Percentiles rank a stretch among this genome's conserved stretches.
Evolutionary conservation across 2,113 vertebrate genomes (phyloP).

Genomic region (Haemorhous mexicanus): DNA sequence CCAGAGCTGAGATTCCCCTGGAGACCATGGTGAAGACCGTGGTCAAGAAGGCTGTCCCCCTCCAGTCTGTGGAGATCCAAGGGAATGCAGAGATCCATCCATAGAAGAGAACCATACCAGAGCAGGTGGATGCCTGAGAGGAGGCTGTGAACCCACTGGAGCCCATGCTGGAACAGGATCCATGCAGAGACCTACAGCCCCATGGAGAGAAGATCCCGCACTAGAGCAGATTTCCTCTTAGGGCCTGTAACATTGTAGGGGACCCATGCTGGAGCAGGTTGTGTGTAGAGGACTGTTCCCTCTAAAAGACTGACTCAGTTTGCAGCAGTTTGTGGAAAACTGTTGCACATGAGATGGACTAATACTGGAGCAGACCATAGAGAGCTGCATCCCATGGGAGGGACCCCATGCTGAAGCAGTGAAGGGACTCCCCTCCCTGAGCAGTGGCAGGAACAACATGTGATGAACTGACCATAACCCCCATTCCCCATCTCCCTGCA

Average conservation of each 20-base stretch:
- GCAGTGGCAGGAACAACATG: accelerated
- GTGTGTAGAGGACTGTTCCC: neutral
- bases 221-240: neutral
- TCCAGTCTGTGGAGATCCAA: neutral
- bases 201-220: neutral
- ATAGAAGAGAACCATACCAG: neutral
- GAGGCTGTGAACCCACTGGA: neutral
- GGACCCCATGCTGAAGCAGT: neutral
- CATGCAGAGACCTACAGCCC: too few species aligned
- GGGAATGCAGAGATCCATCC: neutral
- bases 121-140: neutral
- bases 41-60: neutral
- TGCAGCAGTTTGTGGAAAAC: neutral
- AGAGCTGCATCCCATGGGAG: neutral
- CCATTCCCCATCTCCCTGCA: neutral
- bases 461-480: neutral
- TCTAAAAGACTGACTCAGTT: neutral
- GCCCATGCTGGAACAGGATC: neutral
- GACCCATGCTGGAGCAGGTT: too few species aligned
- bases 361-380: neutral
- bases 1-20: too few species aligned
- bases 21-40: too few species aligned
- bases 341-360: neutral
- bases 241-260: accelerated
- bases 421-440: neutral